Percentiles rank a stretch among this genome's conserved stretches.
These are phyloP conservation scores for Necrosyrtes monachus DNA, from an alignment of 2,797 vertebrate genomes.

Conservation along the genomic window DNA sequence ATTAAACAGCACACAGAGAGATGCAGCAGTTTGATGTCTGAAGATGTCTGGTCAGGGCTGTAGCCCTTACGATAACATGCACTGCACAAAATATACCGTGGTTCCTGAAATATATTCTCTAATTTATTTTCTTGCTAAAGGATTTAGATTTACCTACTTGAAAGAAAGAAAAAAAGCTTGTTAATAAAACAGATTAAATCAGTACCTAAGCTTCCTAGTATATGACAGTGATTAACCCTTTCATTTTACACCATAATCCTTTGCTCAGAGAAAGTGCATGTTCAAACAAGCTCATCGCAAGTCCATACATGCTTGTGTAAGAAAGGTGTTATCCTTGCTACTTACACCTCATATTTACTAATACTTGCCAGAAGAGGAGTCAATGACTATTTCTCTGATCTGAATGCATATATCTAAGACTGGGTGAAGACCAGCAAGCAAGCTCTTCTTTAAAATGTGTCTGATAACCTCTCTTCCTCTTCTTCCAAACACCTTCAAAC, in stretches of 20 bases:
- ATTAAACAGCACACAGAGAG: constrained; percentile 23
- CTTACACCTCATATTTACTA: not conserved
- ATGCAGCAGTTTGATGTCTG: constrained; percentile 30
- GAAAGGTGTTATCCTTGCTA: not conserved
- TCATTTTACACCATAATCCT: not conserved
- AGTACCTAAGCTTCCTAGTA: not conserved
- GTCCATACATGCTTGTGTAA: not conserved
- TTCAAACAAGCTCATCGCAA: not conserved
- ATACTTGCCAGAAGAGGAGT: not conserved
- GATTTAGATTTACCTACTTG: not conserved
- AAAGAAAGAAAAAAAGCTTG: not conserved
- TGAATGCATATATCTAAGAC: not conserved
- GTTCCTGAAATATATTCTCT: not conserved
- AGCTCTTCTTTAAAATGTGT: not conserved
- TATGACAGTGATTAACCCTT: not conserved
- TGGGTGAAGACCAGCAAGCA: not conserved
- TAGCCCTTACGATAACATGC: not conserved
- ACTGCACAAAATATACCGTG: not conserved
- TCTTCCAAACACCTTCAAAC: not conserved
- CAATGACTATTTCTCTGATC: not conserved
- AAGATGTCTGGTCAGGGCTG: not conserved
- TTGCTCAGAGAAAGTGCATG: not conserved
- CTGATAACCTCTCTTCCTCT: not conserved
- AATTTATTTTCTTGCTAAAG: not conserved
- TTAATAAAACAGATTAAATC: not conserved